A percentile compares a stretch with the other conserved stretches of the same genome.
phyloP scores from a whole-genome alignment of 2,113 vertebrate genomes.

The Laticauda laticaudata region DNA sequence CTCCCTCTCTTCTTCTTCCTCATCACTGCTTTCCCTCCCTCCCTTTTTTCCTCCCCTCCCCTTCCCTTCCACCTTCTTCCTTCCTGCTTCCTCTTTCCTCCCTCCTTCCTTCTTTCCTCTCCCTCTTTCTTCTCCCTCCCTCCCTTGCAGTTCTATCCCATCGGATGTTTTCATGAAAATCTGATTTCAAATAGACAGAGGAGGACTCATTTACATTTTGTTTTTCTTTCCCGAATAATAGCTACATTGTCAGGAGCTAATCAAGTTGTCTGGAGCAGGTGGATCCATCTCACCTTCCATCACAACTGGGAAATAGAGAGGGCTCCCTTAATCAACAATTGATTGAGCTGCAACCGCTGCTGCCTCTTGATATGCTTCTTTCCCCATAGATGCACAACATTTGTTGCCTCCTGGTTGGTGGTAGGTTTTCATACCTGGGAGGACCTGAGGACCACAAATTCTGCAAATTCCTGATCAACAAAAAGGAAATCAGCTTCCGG shows the following conservation, averaged over 20 bases:
- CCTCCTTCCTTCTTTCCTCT: too few species aligned
- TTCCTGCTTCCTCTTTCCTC: too few species aligned
- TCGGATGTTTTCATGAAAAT: background rate
- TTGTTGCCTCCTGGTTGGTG: background rate
- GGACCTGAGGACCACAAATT: background rate
- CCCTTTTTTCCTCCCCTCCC: too few species aligned
- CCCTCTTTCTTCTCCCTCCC: too few species aligned
- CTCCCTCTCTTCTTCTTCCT: too few species aligned
- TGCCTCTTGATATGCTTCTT: background rate
- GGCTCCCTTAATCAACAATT: background rate
- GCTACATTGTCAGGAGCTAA: background rate
- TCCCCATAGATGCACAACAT: background rate
- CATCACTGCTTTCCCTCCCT: too few species aligned
- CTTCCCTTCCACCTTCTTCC: too few species aligned
- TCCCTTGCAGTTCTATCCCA: background rate
- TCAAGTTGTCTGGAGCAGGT: background rate
- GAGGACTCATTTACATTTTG: background rate
- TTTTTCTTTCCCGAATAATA: background rate
- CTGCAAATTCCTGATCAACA: too few species aligned
- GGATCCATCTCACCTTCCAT: background rate
- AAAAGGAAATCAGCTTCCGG: too few species aligned
- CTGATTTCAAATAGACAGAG: background rate
- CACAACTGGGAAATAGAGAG: background rate
- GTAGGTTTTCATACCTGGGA: background rate
- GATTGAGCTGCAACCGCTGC: background rate